phyloP scores from a whole-genome alignment of 2,113 vertebrate genomes.

The Steatornis caripensis region DNA sequence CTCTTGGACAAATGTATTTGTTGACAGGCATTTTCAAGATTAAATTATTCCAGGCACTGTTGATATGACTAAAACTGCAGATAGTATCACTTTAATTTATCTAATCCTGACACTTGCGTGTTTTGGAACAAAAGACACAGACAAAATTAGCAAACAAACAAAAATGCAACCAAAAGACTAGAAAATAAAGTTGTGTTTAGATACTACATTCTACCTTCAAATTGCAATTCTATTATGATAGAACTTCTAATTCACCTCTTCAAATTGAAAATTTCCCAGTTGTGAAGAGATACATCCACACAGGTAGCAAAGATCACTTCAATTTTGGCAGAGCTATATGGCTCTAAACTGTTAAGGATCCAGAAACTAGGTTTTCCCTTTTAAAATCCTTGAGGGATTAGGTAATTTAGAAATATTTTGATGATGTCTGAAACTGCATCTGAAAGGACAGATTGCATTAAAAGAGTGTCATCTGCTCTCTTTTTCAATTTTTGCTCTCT shows the following conservation, averaged over 20 bases:
- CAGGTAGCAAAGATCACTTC: background rate
- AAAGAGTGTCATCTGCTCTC: background rate
- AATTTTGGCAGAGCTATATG: background rate
- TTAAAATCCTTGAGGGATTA: background rate
- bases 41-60: background rate
- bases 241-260: background rate
- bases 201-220: background rate
- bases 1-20: background rate
- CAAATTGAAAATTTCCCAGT: background rate
- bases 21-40: background rate
- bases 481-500: background rate
- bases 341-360: background rate
- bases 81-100: background rate
- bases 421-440: background rate
- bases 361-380: background rate
- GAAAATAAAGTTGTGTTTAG: background rate
- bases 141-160: background rate
- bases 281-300: background rate
- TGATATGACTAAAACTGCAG: background rate
- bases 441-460: constrained; percentile 2
- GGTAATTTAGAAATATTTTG: background rate
- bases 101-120: background rate
- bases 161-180: background rate
- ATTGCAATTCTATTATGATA: background rate
- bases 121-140: background rate